Conservation (phyloP, 2,113 vertebrate species). For the Notothenia rossii region DNA sequence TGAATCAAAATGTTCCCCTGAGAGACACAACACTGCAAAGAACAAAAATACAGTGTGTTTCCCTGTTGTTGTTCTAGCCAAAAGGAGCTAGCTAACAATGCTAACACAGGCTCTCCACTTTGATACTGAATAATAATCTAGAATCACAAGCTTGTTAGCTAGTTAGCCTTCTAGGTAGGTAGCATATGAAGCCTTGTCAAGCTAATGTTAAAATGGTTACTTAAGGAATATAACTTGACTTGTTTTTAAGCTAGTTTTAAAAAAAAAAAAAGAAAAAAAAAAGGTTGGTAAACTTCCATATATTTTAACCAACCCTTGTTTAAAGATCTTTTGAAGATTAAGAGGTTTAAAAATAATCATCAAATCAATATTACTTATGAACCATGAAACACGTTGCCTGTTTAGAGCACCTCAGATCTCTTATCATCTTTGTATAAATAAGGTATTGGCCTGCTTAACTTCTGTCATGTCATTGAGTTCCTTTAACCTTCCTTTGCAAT, state of each 20-base stretch:
- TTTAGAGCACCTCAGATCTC: too few species aligned
- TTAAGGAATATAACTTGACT: neutral
- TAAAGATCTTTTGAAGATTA: too few species aligned
- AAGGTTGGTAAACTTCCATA: neutral
- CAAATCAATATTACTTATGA: constrained; percentile 1
- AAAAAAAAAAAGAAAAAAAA: neutral
- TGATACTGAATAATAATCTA: too few species aligned
- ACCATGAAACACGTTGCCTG: neutral
- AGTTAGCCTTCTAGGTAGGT: neutral
- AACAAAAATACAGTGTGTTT: neutral
- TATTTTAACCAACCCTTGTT: too few species aligned
- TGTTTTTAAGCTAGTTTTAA: neutral
- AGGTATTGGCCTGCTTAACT: neutral
- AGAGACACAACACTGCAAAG: neutral
- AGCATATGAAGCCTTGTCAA: neutral
- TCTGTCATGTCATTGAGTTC: neutral
- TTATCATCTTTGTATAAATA: neutral
- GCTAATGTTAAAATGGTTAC: neutral
- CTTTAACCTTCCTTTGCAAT: constrained; percentile 40
- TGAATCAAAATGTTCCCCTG: neutral
- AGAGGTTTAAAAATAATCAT: neutral
- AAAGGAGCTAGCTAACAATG: neutral
- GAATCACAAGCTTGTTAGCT: neutral
- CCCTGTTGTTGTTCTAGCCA: neutral
- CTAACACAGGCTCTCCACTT: neutral